A percentile compares a stretch with the other conserved stretches of the same genome.
Conservation (phyloP, 2,888 invertebrate species). For the Eupithecia vulgata region DNA sequence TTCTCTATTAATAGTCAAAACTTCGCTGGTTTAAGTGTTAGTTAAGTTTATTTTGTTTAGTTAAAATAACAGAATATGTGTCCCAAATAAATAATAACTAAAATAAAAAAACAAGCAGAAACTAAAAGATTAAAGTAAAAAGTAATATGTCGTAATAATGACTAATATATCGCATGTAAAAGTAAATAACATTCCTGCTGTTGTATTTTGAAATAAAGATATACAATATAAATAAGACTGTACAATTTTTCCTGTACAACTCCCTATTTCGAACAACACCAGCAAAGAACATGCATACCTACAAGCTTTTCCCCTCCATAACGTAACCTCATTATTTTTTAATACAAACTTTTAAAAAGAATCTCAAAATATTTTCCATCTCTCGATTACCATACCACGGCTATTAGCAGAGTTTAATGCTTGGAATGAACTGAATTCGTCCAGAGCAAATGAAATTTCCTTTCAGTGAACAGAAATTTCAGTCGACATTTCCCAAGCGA, state of each 20-base stretch:
- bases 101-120: no score
- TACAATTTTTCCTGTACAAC: background rate
- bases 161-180: no score
- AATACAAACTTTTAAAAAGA: background rate
- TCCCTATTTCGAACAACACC: background rate
- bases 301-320: background rate
- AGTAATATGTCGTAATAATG: no score
- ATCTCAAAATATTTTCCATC: background rate
- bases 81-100: no score
- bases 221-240: no score
- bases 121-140: no score
- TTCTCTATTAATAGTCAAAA: no score
- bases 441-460: constrained; percentile 19
- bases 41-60: no score
- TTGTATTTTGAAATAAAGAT: background rate
- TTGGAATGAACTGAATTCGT: constrained; percentile 20
- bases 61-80: no score
- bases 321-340: background rate
- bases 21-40: no score
- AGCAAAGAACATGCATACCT: background rate
- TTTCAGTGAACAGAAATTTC: constrained; percentile 16
- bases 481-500: constrained; percentile 22
- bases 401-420: constrained; percentile 13
- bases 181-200: no score
- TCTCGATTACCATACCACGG: constrained; percentile 8